Conservation (phyloP, 2,888 invertebrate species). For the Graphium colonna region DNA sequence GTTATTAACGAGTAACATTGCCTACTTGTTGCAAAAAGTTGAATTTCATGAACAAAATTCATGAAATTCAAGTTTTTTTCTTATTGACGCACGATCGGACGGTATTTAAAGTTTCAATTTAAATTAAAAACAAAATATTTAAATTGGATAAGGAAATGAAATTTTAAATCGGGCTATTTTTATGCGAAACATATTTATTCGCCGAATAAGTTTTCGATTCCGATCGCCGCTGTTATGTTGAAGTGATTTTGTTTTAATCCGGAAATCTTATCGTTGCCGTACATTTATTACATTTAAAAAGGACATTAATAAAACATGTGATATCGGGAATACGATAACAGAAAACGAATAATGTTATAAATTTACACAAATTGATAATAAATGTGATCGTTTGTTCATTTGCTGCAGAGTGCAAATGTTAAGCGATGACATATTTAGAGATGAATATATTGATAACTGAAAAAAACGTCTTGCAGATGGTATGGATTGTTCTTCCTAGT, state of each 20-base stretch:
- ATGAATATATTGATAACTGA: neutral
- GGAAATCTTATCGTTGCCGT: neutral
- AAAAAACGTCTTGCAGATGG: no score
- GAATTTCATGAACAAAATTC: neutral
- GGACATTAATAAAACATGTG: neutral
- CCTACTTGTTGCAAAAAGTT: neutral
- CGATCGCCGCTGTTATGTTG: neutral
- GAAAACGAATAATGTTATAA: neutral
- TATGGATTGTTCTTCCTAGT: no score
- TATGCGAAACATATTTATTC: neutral
- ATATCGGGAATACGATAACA: neutral
- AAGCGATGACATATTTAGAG: neutral
- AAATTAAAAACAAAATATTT: slow-evolving; percentile 1
- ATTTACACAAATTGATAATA: neutral
- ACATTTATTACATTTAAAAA: neutral
- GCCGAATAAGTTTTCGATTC: neutral
- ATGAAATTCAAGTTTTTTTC: no score
- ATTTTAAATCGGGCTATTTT: slow-evolving; percentile 8
- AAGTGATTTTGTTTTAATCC: neutral
- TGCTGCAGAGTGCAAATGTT: neutral
- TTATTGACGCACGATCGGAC: no score
- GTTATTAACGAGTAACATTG: neutral
- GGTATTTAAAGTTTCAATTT: slow-evolving; percentile 6
- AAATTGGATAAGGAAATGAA: slow-evolving; percentile 1
- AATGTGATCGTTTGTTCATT: neutral